Evolutionary conservation across 2,888 invertebrate genomes (phyloP).

Genomic region (Orthosia incerta): DNA sequence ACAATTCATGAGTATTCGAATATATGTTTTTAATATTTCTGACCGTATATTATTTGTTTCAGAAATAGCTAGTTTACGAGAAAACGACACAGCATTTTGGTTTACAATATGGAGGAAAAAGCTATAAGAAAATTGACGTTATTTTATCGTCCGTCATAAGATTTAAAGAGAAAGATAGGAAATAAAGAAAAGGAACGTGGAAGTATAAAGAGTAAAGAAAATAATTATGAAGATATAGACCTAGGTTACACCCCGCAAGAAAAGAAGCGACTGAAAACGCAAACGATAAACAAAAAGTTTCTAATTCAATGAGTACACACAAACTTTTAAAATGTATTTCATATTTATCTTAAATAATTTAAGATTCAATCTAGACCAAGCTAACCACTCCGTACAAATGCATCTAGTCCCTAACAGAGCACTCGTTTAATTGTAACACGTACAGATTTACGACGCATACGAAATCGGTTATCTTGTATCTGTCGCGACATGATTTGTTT

Average conservation of each 20-base stretch:
- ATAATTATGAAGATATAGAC: neutral
- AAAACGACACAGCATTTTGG: neutral
- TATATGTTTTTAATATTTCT: neutral
- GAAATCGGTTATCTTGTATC: slow-evolving; percentile 82
- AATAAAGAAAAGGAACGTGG: too few species aligned
- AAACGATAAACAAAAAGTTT: neutral
- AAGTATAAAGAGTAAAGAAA: too few species aligned
- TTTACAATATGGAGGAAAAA: too few species aligned
- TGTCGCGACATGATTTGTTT: slow-evolving; percentile 80
- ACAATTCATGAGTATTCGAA: neutral
- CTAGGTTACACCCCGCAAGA: too few species aligned
- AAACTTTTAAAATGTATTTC: too few species aligned
- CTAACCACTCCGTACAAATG: slow-evolving; percentile 46
- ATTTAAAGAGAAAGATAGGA: neutral
- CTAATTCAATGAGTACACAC: neutral
- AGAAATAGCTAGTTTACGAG: too few species aligned
- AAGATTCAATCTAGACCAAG: neutral
- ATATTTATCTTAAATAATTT: neutral
- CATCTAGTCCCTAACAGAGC: slow-evolving; percentile 64
- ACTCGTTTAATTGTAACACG: slow-evolving; percentile 82
- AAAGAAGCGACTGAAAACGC: neutral
- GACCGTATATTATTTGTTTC: neutral
- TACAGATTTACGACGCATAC: slow-evolving; percentile 82
- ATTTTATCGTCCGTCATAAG: too few species aligned
- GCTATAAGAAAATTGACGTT: too few species aligned